phyloP scores from a whole-genome alignment of 2,888 invertebrate species.

The Acrobasis suavella region DNA sequence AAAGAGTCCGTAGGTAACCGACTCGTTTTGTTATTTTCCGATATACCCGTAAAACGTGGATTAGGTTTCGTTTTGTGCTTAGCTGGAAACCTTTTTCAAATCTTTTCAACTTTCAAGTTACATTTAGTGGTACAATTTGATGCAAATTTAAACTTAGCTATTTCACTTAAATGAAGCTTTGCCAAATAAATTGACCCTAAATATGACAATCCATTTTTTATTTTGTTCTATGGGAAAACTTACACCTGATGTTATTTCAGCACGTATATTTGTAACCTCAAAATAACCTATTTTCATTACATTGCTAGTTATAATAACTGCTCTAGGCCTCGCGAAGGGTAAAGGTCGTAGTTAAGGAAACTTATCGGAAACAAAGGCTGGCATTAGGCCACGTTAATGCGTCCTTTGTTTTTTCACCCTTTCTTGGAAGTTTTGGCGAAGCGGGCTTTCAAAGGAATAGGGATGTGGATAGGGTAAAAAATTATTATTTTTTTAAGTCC shows the following conservation, averaged over 20 bases:
- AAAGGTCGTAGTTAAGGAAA: slow-evolving; percentile 9
- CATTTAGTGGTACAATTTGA: background rate
- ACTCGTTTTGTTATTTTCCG: background rate
- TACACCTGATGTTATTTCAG: no score
- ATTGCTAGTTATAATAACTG: background rate
- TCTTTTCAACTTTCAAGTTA: background rate
- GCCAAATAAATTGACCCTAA: no score
- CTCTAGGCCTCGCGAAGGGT: background rate
- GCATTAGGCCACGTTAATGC: slow-evolving; percentile 6
- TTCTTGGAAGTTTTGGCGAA: background rate
- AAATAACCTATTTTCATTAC: background rate
- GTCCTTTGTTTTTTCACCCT: slow-evolving; percentile 12
- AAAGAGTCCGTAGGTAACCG: background rate
- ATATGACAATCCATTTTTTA: no score
- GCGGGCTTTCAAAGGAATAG: slow-evolving; percentile 4
- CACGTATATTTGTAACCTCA: background rate
- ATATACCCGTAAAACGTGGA: background rate
- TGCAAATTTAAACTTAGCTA: no score
- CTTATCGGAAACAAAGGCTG: background rate
- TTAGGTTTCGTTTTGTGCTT: background rate
- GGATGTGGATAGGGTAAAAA: no score
- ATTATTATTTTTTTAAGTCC: no score
- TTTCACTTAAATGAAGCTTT: no score
- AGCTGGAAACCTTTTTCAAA: background rate
- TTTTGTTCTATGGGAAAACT: no score